Evolutionary conservation across 2,888 invertebrate species (phyloP).

Genomic region (Chrysopilus asiliformis): DNA sequence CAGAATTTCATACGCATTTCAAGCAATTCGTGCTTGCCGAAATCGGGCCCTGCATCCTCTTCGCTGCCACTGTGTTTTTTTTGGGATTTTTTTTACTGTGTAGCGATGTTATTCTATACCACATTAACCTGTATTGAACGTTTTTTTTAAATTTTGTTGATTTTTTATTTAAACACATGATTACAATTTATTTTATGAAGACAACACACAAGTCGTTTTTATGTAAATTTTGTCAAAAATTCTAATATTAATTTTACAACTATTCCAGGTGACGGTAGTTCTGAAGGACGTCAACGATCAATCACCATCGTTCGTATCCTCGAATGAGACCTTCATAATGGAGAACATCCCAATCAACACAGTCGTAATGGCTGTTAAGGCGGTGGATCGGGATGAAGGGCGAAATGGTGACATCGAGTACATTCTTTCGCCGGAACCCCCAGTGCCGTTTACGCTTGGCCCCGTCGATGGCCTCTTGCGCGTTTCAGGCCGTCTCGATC

Average conservation of each 20-base stretch:
- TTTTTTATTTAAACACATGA: no score
- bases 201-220: no score
- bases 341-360: constrained; percentile 80
- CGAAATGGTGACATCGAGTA: constrained; percentile 86
- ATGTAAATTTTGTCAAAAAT: no score
- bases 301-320: constrained; percentile 71
- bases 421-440: constrained; percentile 53
- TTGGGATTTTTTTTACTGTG: no score
- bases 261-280: constrained; percentile 64
- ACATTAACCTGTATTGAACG: neutral
- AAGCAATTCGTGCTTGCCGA: no score
- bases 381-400: constrained; percentile 79
- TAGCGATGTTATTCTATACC: no score
- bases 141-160: neutral
- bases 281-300: constrained; percentile 87
- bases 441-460: constrained; percentile 66
- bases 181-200: no score
- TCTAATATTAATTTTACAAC: constrained; percentile 16
- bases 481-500: constrained; percentile 74
- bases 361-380: constrained; percentile 79
- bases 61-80: no score
- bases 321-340: constrained; percentile 62
- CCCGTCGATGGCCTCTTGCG: constrained; percentile 76
- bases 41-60: no score
- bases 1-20: no score